Conservation (phyloP, 2,888 invertebrate genomes). For the Cyclophora punctaria region DNA sequence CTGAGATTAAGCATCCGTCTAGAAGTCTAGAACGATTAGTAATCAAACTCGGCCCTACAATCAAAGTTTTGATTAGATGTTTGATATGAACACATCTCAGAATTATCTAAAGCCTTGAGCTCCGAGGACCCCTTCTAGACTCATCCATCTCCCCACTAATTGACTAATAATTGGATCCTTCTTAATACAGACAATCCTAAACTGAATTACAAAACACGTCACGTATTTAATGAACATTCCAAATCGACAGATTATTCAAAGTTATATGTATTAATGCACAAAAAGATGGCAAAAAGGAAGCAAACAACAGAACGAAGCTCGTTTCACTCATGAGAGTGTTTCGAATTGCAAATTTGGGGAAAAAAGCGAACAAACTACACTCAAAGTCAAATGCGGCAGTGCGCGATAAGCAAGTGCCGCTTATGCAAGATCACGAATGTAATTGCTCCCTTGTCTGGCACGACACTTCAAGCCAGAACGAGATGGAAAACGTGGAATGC, state of each 20-base stretch:
- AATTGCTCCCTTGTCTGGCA: slow-evolving; percentile 76
- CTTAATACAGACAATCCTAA: slow-evolving; percentile 34
- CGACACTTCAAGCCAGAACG: slow-evolving; percentile 72
- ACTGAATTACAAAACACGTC: slow-evolving; percentile 13
- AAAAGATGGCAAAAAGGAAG: slow-evolving; percentile 27
- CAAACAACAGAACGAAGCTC: slow-evolving; percentile 32
- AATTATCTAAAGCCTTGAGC: slow-evolving; percentile 33
- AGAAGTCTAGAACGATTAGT: background rate
- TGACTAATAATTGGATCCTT: slow-evolving; percentile 53
- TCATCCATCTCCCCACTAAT: slow-evolving; percentile 50
- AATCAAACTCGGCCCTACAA: background rate
- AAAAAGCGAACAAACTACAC: slow-evolving; percentile 67
- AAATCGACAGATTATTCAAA: slow-evolving; percentile 11
- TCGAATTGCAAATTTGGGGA: slow-evolving; percentile 71
- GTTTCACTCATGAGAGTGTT: slow-evolving; percentile 54
- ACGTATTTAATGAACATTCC: slow-evolving; percentile 12
- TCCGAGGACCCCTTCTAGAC: slow-evolving; percentile 34
- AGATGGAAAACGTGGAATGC: slow-evolving; percentile 34
- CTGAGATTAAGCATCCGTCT: background rate
- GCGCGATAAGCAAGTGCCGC: slow-evolving; percentile 73
- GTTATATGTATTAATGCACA: slow-evolving; percentile 15
- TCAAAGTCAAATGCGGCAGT: slow-evolving; percentile 71
- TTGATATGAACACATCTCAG: slow-evolving; percentile 14
- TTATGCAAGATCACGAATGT: slow-evolving; percentile 77
- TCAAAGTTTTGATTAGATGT: background rate